Evolutionary conservation across 2,888 invertebrate species (phyloP), one percentile per base, ranked within the genome.

Genomic region (Ophioninae sp.): DNA sequence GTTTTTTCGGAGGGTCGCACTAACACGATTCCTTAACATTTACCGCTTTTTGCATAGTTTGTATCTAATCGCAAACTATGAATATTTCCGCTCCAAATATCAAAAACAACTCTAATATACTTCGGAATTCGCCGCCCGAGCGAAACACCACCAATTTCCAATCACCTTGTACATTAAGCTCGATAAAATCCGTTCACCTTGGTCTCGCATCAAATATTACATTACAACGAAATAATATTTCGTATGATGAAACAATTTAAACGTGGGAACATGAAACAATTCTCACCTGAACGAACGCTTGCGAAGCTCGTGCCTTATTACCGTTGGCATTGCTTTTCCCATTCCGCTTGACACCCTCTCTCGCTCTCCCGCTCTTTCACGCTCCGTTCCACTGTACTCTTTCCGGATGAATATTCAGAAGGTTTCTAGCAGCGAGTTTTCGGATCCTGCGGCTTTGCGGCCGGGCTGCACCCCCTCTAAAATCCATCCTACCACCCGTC

Each of bases 391-490:
- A 62, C 64, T 77, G 50, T 83, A 81, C 83, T 83, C 78, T 84
- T 84, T 81, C 74, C 83, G 78, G 81, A 84, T 84, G 83, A 84
- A 84, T 84, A 84, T 84, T 84, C 83, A 84, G 73, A 78, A 83
- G 83, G 65, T 84, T 74, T 84, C 72, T 76, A 69, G 83, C 65
- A 84, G 80, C 81, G 80, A 84, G 83, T 84, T 84, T 83, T 81
- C 83, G 83, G 78, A 84, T 84, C 81, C 81, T 84, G 83, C 83
- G 81, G 83, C 83, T 84, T 84, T 84, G 83, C 70, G 81, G 83
- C 81, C 70, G 75, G 73, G 67, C 13, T 50, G 74, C 78, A 77
- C 78, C 78, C 81, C 78, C 81, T 39, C 74, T 75, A 78, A 81
- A 84, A 84, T 81, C 78, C 81, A 81, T 84, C 75, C 64, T 67